Percentiles rank a stretch among this genome's conserved stretches.
These are phyloP conservation scores for Gadopsis bispinosus DNA, from an alignment of 2,797 vertebrate genomes.

Conservation along the genomic window DNA sequence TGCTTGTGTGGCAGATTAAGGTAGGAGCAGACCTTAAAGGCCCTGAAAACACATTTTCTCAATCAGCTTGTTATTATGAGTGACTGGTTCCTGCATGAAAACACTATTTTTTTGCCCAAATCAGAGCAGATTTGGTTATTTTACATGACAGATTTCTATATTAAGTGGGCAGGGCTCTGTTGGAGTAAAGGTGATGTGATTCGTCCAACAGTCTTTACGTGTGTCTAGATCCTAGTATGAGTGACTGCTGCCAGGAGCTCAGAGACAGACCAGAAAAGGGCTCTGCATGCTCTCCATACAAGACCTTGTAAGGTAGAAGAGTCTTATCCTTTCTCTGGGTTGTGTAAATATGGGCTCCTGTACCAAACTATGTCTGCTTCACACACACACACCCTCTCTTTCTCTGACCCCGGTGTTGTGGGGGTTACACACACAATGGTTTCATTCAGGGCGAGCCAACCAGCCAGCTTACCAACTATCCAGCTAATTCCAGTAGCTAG, in stretches of 20 bases:
- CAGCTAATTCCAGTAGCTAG: slow-evolving; percentile 67
- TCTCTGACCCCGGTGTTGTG: slow-evolving; percentile 63
- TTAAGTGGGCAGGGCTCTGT: background rate
- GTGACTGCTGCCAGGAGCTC: slow-evolving; percentile 35
- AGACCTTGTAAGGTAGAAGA: slow-evolving; percentile 67
- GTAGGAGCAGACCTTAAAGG: background rate
- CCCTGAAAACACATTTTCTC: background rate
- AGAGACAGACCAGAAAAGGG: slow-evolving; percentile 17
- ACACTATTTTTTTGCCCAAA: background rate
- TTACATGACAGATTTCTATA: too few relatives aligned
- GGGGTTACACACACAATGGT: slow-evolving; percentile 62
- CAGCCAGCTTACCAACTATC: slow-evolving; percentile 49
- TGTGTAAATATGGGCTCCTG: slow-evolving; percentile 68
- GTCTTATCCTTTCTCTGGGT: slow-evolving; percentile 45
- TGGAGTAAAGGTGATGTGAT: too few relatives aligned
- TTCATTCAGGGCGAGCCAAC: slow-evolving; percentile 60
- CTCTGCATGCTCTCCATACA: slow-evolving; percentile 18
- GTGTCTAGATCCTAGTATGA: slow-evolving; percentile 14
- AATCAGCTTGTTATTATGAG: background rate
- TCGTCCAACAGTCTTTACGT: background rate
- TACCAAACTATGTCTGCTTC: slow-evolving; percentile 42
- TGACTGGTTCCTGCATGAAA: background rate
- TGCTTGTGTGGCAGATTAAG: background rate
- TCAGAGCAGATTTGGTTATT: background rate
- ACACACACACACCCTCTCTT: slow-evolving; percentile 5